Conservation (phyloP, 2,888 invertebrate genomes). For the Sarcophaga rosellei region DNA sequence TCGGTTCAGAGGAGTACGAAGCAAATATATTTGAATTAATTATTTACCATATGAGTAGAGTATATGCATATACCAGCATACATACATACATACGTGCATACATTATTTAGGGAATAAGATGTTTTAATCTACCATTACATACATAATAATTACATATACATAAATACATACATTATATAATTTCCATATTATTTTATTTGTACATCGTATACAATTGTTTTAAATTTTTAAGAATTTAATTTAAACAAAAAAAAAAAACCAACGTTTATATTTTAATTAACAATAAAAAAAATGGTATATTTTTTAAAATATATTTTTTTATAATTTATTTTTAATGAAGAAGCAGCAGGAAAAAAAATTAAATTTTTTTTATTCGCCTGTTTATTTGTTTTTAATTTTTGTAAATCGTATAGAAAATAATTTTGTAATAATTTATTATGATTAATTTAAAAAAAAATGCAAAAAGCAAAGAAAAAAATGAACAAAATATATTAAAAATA, state of each 20-base stretch:
- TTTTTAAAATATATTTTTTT: constrained; percentile 5
- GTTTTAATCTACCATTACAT: constrained; percentile 9
- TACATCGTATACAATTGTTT: background rate
- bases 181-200: constrained; percentile 3
- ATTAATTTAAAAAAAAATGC: constrained; percentile 27
- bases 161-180: background rate
- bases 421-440: constrained; percentile 29
- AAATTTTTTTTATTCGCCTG: background rate
- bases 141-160: background rate
- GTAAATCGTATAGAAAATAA: constrained; percentile 42
- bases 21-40: background rate
- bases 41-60: background rate
- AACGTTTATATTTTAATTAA: no score
- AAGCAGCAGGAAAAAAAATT: background rate
- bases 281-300: background rate
- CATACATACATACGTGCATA: background rate
- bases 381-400: constrained; percentile 5
- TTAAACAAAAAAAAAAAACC: no score
- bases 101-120: constrained; percentile 42
- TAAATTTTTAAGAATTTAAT: background rate
- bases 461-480: background rate
- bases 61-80: background rate
- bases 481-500: no score
- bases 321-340: constrained; percentile 3
- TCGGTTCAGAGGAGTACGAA: background rate